phyloP scores from a whole-genome alignment of 2,888 invertebrate genomes.

The Cylindroiulus punctatus region DNA sequence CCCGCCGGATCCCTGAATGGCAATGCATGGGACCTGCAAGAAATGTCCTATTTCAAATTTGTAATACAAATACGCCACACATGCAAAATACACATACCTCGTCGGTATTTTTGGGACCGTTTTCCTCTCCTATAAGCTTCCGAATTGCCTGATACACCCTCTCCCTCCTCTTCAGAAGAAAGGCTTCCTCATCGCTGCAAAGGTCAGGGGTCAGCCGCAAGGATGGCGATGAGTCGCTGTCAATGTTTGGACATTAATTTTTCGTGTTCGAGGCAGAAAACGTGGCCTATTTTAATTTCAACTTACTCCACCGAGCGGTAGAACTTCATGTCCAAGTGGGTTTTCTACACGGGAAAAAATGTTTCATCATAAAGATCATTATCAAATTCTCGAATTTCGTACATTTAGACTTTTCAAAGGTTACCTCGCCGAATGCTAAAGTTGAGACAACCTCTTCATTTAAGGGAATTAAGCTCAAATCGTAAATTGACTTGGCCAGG shows the following conservation, averaged over 20 bases:
- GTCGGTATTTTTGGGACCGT: constrained; percentile 60
- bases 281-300: background rate
- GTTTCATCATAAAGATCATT: background rate
- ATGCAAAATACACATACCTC: background rate
- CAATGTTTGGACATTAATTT: background rate
- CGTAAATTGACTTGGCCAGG: constrained; percentile 63
- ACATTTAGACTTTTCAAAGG: background rate
- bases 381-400: background rate
- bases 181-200: constrained; percentile 66
- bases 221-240: constrained; percentile 61
- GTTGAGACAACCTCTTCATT: constrained; percentile 61
- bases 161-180: constrained; percentile 62
- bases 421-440: constrained; percentile 64
- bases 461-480: constrained; percentile 60
- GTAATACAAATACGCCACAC: background rate
- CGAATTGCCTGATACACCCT: constrained; percentile 63
- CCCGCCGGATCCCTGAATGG: constrained; percentile 67
- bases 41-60: background rate
- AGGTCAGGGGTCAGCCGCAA: constrained; percentile 66
- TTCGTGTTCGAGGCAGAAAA: background rate
- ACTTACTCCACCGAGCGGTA: constrained; percentile 42
- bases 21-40: constrained; percentile 66
- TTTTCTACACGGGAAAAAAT: background rate
- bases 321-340: constrained; percentile 3
- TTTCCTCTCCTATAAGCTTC: constrained; percentile 63